Percentiles rank a stretch among this genome's conserved stretches.
Evolutionary conservation across 2,113 vertebrate species (phyloP).

Genomic region (Ivindomyrus marchei): DNA sequence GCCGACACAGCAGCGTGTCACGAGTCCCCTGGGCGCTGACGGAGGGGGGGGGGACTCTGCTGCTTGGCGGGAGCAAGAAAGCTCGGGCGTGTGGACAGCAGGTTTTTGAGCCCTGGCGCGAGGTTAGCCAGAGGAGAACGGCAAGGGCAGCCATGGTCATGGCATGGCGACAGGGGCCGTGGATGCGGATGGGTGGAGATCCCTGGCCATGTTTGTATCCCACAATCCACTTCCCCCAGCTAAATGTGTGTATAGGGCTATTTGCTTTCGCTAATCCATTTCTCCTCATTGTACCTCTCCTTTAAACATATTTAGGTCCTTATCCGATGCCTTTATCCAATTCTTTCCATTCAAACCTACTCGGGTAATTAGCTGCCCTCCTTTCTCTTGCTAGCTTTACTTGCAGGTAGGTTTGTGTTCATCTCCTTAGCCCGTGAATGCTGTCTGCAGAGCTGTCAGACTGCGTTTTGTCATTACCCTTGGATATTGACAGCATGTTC

Average conservation of each 20-base stretch:
- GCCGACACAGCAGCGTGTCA: neutral
- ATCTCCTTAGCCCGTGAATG: neutral
- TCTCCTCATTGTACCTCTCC: neutral
- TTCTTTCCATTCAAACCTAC: neutral
- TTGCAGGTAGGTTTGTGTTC: neutral
- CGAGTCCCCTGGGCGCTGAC: neutral
- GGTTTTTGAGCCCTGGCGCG: neutral
- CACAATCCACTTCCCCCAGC: neutral
- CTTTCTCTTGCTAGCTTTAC: neutral
- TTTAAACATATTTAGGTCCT: neutral
- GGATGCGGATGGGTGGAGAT: neutral
- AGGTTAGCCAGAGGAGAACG: slow-evolving; percentile 3
- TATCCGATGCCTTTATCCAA: neutral
- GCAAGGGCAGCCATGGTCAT: slow-evolving; percentile 14
- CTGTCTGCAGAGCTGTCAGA: neutral
- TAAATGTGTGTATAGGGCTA: neutral
- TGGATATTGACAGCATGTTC: slow-evolving; percentile 16
- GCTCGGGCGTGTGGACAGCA: neutral
- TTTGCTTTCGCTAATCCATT: neutral
- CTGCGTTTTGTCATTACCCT: neutral
- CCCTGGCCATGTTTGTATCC: neutral
- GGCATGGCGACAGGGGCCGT: neutral
- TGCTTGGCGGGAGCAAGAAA: slow-evolving; percentile 10
- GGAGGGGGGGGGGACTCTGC: neutral
- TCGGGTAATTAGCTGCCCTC: neutral